Conservation (phyloP, 2,113 vertebrate species). For the Pangasianodon hypophthalmus region DNA sequence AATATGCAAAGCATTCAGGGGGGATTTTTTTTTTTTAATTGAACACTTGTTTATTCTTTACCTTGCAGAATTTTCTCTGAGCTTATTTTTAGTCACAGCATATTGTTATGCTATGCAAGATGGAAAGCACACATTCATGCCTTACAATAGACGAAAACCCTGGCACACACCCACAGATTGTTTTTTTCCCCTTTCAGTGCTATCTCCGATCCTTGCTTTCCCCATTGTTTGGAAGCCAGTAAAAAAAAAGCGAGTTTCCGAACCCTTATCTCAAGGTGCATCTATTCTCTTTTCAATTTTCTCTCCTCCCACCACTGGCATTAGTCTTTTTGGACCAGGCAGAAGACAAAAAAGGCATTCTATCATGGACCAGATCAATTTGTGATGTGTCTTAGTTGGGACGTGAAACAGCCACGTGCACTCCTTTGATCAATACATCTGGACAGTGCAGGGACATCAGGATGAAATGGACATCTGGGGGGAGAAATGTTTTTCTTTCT, state of each 20-base stretch:
- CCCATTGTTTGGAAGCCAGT: not conserved
- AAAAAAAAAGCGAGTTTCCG: not conserved
- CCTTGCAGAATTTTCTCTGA: not conserved
- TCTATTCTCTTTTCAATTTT: constrained; percentile 47
- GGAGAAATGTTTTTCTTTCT: constrained; percentile 35
- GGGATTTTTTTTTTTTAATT: not conserved
- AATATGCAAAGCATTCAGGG: not conserved
- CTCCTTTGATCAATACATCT: constrained; percentile 39
- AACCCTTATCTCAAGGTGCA: constrained; percentile 27
- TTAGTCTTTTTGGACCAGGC: constrained; percentile 24
- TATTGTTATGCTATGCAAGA: constrained; percentile 14
- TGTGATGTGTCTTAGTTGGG: constrained; percentile 4
- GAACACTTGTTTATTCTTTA: not conserved
- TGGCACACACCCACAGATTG: constrained; percentile 17
- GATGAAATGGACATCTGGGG: constrained; percentile 36
- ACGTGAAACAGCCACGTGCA: constrained; percentile 17
- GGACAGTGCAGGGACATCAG: constrained; percentile 19
- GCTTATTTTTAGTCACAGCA: constrained; percentile 9
- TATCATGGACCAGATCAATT: constrained; percentile 49
- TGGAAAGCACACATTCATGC: not conserved
- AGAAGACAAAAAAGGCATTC: constrained; percentile 33
- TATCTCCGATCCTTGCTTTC: not conserved
- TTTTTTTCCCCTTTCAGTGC: not conserved
- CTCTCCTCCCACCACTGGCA: constrained; percentile 32
- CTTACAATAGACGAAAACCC: constrained; percentile 28